Conservation (phyloP, 2,113 vertebrate genomes). For the Empidonax alnorum region DNA sequence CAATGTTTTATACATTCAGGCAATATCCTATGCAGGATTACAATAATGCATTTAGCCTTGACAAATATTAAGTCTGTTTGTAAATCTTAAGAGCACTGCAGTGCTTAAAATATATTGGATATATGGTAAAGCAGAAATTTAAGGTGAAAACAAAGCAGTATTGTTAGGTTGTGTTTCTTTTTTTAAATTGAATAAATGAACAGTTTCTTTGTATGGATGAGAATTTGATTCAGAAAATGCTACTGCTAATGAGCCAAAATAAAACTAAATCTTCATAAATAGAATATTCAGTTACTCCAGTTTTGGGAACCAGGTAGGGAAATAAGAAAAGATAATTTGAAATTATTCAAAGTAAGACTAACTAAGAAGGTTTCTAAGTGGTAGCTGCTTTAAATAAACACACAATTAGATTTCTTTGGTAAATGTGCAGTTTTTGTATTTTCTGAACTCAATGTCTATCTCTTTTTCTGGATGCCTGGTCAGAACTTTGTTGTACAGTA, state of each 20-base stretch:
- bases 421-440: not conserved
- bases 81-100: not conserved
- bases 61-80: not conserved
- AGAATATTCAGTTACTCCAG: not conserved
- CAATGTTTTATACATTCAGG: not conserved
- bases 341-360: slow-evolving; percentile 39
- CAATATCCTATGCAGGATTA: not conserved
- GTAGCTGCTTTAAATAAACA: slow-evolving; percentile 28
- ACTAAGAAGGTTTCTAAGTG: slow-evolving; percentile 51
- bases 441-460: not conserved
- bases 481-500: not conserved
- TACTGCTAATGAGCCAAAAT: slow-evolving; percentile 25
- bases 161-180: not conserved
- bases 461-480: not conserved
- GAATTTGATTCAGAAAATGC: slow-evolving; percentile 34
- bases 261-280: slow-evolving; percentile 49
- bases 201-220: slow-evolving; percentile 11
- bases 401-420: not conserved
- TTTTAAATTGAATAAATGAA: slow-evolving; percentile 31
- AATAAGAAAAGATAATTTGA: slow-evolving; percentile 59
- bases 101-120: not conserved
- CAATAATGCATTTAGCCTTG: not conserved
- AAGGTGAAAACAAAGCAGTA: not conserved
- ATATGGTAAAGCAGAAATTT: not conserved
- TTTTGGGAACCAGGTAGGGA: not conserved